Evolutionary conservation across 2,113 vertebrate genomes (phyloP).

Genomic region (Ailuropoda melanoleuca): DNA sequence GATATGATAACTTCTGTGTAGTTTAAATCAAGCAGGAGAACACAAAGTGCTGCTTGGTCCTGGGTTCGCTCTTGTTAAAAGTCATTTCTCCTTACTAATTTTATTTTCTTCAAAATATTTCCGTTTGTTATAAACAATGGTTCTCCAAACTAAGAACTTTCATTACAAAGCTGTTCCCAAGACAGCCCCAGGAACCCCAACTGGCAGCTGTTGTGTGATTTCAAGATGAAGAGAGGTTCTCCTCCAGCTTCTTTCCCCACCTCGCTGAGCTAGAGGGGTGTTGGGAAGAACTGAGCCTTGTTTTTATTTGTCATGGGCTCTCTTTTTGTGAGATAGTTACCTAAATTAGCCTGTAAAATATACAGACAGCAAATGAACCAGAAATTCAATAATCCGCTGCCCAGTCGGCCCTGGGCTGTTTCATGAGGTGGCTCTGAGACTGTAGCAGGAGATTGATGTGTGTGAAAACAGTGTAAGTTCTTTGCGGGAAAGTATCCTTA

Average conservation of each 20-base stretch:
- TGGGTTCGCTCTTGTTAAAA: neutral
- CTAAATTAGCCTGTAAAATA: constrained; percentile 18
- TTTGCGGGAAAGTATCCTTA: neutral
- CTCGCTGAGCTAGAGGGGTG: neutral
- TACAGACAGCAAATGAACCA: neutral
- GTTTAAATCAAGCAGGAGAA: neutral
- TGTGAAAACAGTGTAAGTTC: neutral
- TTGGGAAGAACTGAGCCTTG: neutral
- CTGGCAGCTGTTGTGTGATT: neutral
- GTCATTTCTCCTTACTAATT: neutral
- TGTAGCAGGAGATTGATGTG: neutral
- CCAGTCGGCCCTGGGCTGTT: neutral
- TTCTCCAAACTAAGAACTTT: neutral
- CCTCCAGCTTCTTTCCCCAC: neutral
- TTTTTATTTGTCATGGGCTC: constrained; percentile 24
- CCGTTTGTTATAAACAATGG: neutral
- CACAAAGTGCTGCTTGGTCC: rapidly evolving
- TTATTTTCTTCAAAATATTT: constrained; percentile 3
- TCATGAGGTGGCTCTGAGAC: neutral
- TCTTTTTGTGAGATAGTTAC: constrained; percentile 25
- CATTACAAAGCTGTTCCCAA: neutral
- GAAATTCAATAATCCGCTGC: neutral
- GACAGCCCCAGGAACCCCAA: neutral
- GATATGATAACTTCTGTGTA: neutral
- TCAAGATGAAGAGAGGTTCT: neutral